Conservation (phyloP, 1,140 invertebrate species). For the Drosophila arizonae region DNA sequence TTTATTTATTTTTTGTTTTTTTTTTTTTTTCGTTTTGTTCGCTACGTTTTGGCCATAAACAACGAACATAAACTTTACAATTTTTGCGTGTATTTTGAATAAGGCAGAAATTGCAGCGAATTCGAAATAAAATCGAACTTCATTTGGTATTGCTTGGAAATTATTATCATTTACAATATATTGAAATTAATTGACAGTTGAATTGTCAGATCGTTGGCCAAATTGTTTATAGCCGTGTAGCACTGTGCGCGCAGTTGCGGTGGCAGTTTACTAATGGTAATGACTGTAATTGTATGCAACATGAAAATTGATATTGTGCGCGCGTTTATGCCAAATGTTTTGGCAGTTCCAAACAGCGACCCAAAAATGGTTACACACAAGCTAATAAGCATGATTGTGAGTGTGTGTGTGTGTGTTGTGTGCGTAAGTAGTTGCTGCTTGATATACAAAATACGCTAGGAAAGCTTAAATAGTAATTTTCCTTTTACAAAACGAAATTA, state of each 20-base stretch:
- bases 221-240: slow-evolving; percentile 65
- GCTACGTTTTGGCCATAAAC: slow-evolving; percentile 68
- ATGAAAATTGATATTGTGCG: slow-evolving; percentile 78
- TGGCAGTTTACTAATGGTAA: slow-evolving; percentile 81
- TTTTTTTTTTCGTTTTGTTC: background rate
- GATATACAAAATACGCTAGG: background rate
- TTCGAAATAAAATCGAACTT: slow-evolving; percentile 24
- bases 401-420: slow-evolving; percentile 3
- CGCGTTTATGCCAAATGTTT: slow-evolving; percentile 69
- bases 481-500: background rate
- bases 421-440: slow-evolving; percentile 8
- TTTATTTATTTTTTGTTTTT: no score
- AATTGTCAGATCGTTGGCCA: slow-evolving; percentile 79
- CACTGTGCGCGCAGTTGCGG: slow-evolving; percentile 44
- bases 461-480: background rate
- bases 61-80: slow-evolving; percentile 77
- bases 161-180: slow-evolving; percentile 81
- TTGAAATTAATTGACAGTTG: slow-evolving; percentile 81
- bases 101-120: slow-evolving; percentile 39
- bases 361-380: slow-evolving; percentile 62
- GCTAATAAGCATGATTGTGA: background rate
- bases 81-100: slow-evolving; percentile 65
- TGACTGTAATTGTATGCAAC: slow-evolving; percentile 77
- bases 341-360: slow-evolving; percentile 59
- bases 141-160: slow-evolving; percentile 49